Base-by-base conservation (phyloP, 2,888 invertebrate species). In the Empis stercorea region DNA sequence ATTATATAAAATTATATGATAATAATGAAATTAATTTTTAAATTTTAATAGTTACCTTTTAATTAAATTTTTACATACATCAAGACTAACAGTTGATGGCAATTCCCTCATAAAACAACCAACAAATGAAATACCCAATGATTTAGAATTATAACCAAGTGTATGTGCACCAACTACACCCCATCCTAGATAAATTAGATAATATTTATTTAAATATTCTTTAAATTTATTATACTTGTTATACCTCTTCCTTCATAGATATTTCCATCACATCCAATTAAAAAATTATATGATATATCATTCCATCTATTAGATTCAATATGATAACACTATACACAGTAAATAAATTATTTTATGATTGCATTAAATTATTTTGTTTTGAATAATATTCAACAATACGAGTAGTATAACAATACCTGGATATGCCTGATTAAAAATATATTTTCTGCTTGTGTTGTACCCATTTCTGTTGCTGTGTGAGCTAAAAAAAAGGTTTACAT, bases 221-320 rank as follows among this genome's bases (percentile, higher is more conserved):
- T n/a, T 20, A 40, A 30, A n/a, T 36, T 39, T n/a, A n/a, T 14
- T 16, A 10, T 37, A 15, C 10, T 17, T 17, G 1, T 39, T 39
- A 39, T 40, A 56, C 57, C 76, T 46, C 73, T 61, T 7, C 76
- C 78, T 60, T 76, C 73, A 54, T 76, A 78, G 1, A 73, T 62
- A 39, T 71, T 72, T 17, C 76, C 76, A 59, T 77, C 76, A 13
- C 72, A 71, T 30, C 77, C 76, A 45, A 78, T 64, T 11, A 78
- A 52, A 52, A 76, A 78, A 55, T 75, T 78, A 52, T 74, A 75
- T 0, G 62, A 68, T 20, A 74, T 74, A 51, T 75, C 75, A 52
- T 65, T 65, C 72, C 72, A 74, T 49, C 67, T 67, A n/a, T 65
- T 60, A 43, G 73, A 69, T 54, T 74, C 73, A 14, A 75, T 70